phyloP scores from a whole-genome alignment of 1,140 invertebrate genomes.

The Drosophila nasuta region DNA sequence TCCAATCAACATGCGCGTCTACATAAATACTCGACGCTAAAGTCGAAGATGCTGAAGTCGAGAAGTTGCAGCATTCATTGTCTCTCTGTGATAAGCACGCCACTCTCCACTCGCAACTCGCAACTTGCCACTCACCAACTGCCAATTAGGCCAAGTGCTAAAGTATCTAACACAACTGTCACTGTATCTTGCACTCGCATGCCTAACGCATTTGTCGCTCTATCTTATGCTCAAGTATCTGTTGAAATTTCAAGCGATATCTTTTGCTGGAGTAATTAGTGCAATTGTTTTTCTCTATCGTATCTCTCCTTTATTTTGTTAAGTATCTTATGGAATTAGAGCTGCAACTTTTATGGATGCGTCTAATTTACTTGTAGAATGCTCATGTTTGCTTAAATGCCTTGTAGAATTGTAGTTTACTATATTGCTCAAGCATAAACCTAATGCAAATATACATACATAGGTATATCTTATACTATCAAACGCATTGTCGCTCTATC shows the following conservation, averaged over 20 bases:
- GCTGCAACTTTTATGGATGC: neutral
- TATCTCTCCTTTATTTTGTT: too few relatives aligned
- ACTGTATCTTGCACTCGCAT: neutral
- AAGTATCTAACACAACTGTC: constrained; percentile 14
- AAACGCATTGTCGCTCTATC: constrained; percentile 8
- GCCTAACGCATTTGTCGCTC: too few relatives aligned
- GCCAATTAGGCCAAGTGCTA: constrained; percentile 42
- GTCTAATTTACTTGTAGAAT: too few relatives aligned
- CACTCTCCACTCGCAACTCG: constrained; percentile 1
- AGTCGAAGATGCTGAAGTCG: constrained; percentile 1
- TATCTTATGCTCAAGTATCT: too few relatives aligned
- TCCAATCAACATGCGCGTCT: constrained; percentile 54
- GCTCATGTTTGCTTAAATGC: too few relatives aligned
- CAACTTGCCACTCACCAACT: neutral
- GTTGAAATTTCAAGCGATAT: too few relatives aligned
- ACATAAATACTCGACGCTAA: constrained; percentile 42
- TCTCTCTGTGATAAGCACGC: neutral
- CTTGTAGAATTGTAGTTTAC: too few relatives aligned
- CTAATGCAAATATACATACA: too few relatives aligned
- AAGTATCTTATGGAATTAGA: constrained; percentile 13
- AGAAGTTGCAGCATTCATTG: too few relatives aligned
- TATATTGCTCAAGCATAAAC: too few relatives aligned
- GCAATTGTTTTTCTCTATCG: neutral
- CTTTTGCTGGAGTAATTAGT: constrained; percentile 5
- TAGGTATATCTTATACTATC: too few relatives aligned